Evolutionary conservation across 2,797 vertebrate genomes (phyloP).

Genomic region (Thripadectes ignobilis): DNA sequence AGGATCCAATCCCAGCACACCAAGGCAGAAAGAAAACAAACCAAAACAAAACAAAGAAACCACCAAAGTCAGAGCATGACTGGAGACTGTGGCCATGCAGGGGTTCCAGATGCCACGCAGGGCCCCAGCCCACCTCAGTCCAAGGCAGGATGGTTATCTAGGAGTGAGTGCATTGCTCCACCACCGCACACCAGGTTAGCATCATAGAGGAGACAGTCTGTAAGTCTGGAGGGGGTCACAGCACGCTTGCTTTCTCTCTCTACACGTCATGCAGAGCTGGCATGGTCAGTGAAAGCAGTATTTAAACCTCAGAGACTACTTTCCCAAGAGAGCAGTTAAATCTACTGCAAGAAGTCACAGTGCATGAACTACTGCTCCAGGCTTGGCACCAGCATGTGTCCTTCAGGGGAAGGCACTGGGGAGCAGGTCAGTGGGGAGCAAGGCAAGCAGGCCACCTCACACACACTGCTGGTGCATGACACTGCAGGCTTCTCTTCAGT

Average conservation of each 20-base stretch:
- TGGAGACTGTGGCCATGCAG: conserved; percentile 66
- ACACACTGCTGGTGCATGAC: not conserved
- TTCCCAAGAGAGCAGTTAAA: conserved; percentile 19
- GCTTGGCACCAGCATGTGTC: not conserved
- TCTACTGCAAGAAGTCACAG: not conserved
- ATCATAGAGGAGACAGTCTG: not conserved
- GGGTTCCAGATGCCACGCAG: not conserved
- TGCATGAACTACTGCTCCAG: conserved; percentile 6
- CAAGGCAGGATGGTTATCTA: conserved; percentile 47
- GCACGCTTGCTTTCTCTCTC: conserved; percentile 3
- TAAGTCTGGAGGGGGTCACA: conserved; percentile 5
- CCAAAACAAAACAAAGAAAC: not conserved
- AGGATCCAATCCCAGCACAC: conserved; percentile 73
- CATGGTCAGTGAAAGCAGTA: conserved; percentile 44
- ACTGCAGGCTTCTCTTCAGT: not conserved
- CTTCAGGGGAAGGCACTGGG: not conserved
- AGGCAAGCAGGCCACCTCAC: conserved; percentile 2
- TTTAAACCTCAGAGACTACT: conserved; percentile 12
- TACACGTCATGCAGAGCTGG: conserved; percentile 37
- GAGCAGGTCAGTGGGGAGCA: conserved; percentile 9
- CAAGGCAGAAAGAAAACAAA: conserved; percentile 57
- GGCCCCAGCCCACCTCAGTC: conserved; percentile 22
- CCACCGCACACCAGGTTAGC: conserved; percentile 48
- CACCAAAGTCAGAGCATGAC: conserved; percentile 67
- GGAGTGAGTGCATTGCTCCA: conserved; percentile 27